Evolutionary conservation across 2,888 invertebrate genomes (phyloP), one percentile per base, ranked within the genome.

Genomic region (Sisyra nigra): DNA sequence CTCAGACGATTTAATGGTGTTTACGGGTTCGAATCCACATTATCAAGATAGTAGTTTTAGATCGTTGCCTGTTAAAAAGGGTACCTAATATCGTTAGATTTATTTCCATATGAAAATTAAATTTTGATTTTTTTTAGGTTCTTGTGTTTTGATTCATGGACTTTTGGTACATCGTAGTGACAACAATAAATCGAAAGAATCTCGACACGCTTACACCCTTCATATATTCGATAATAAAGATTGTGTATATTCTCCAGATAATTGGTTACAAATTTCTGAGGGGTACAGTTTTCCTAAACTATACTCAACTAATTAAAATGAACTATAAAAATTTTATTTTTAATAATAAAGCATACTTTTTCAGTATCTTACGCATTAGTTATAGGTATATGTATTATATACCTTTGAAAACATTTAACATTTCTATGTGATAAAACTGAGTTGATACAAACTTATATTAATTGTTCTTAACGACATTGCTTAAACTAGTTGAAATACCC

Each of bases 181-280:
- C 41, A 67, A 71, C 7, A 98, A 98, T 61, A 78, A 69, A 46
- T 93, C 93, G 0, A 58, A 71, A 2, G 72, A 74, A 48, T 81
- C 89, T n/a, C 75, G 97, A 29, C 87, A 91, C 54, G 91, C 88
- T 1, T 98, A 97, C 64, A 93, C 94, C 5, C 94, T 96, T 64
- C 97, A 98, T 60, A 74, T 93, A 1, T 72, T 87, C 44, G 97
- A 98, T 60, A 76, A 73, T 48, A 66, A 76, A 13, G 65, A 78
- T 45, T 80, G 82, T 24, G 66, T 69, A 44, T 97, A 84, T 63
- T 76, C 86, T 0, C 60, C 72, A 34, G 72, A 82, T 6, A 96
- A 94, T 58, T 96, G 94, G 94, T 65, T 89, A 1, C 88, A 87
- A 58, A 76, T 80, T 43, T 75, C 81, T 0, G 60, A 69, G 36